Evolutionary conservation across 2,113 vertebrate species (phyloP).

Genomic region (Pseudonaja textilis): DNA sequence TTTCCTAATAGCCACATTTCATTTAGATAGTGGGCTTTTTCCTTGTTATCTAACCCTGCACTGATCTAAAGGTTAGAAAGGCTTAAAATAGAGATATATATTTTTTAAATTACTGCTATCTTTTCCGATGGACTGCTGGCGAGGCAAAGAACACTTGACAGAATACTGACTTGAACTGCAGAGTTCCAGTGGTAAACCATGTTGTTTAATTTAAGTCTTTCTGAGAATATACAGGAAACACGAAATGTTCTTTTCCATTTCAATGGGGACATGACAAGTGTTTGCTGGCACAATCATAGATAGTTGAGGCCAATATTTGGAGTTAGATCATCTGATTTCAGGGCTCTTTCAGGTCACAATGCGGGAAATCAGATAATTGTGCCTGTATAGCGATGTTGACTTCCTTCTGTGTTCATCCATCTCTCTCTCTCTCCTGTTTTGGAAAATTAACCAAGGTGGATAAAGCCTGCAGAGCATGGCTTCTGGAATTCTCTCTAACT

Average conservation of each 20-base stretch:
- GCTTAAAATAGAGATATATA: constrained; percentile 56
- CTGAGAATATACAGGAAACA: background rate
- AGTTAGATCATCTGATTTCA: background rate
- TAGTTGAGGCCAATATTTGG: background rate
- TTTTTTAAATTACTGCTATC: constrained; percentile 51
- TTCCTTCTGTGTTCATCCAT: background rate
- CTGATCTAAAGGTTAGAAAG: constrained; percentile 62
- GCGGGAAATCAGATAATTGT: background rate
- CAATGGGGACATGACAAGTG: background rate
- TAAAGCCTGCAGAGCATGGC: background rate
- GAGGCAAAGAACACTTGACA: constrained; percentile 33
- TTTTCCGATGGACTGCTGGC: constrained; percentile 36
- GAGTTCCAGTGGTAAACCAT: constrained; percentile 7
- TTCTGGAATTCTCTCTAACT: background rate
- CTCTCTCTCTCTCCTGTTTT: background rate
- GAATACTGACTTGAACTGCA: constrained; percentile 17
- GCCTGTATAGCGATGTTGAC: background rate
- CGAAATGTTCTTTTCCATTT: background rate
- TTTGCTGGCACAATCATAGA: background rate
- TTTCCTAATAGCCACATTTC: constrained; percentile 52
- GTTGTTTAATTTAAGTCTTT: background rate
- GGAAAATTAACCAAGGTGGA: background rate
- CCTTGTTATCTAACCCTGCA: constrained; percentile 46
- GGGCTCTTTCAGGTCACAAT: background rate
- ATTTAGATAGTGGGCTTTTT: constrained; percentile 65